Conservation (phyloP, 2,113 vertebrate species). For the Gymnorhina tibicen region DNA sequence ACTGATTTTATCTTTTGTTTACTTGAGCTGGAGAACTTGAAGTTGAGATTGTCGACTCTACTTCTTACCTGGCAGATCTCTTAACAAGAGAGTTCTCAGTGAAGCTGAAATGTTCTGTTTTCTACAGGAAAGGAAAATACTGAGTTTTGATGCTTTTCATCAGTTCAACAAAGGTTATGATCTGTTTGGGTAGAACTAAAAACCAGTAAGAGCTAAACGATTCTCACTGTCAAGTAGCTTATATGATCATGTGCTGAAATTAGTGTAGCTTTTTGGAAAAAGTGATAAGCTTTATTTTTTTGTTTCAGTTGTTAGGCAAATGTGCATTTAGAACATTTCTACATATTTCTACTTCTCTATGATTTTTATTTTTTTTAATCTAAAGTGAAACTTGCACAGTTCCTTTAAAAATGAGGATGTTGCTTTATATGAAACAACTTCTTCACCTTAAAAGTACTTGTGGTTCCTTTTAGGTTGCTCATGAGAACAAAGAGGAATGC, state of each 20-base stretch:
- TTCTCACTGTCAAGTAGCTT: background rate
- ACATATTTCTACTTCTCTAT: background rate
- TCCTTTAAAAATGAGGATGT: slow-evolving; percentile 5
- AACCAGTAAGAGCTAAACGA: background rate
- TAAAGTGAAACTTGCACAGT: background rate
- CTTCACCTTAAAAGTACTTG: background rate
- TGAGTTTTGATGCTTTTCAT: background rate
- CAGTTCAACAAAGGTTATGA: background rate
- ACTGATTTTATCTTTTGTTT: background rate
- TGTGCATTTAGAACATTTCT: background rate
- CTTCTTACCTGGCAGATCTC: background rate
- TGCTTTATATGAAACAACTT: background rate
- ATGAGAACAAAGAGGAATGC: background rate
- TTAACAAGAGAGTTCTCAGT: background rate
- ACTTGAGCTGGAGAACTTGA: background rate
- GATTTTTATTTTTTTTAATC: background rate
- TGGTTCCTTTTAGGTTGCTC: background rate
- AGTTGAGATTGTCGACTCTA: background rate
- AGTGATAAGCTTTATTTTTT: background rate
- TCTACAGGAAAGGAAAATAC: background rate
- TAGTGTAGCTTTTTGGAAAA: background rate
- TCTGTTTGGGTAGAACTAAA: background rate
- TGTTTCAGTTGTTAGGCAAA: background rate
- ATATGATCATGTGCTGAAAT: background rate
- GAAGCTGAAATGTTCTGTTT: background rate